phyloP scores from a whole-genome alignment of 2,888 invertebrate species.

The Xestobium rufovillosum region DNA sequence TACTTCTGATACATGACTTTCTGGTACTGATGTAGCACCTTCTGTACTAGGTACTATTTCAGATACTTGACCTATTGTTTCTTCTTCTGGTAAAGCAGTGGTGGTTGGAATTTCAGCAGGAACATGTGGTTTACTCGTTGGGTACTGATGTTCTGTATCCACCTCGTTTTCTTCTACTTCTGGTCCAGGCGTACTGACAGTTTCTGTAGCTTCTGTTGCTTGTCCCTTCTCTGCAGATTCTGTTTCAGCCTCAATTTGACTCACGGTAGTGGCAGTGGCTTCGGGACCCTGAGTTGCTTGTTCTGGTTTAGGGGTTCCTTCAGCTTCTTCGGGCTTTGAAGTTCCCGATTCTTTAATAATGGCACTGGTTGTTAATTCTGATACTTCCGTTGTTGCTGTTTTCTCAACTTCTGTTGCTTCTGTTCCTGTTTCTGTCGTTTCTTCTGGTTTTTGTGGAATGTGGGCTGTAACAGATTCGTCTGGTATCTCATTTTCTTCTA shows the following conservation, averaged over 20 bases:
- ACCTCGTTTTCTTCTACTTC: too few species aligned
- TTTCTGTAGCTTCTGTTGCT: slow-evolving; percentile 1
- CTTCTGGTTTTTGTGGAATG: slow-evolving; percentile 4
- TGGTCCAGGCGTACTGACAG: too few species aligned
- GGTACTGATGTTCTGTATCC: too few species aligned
- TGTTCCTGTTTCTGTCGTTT: slow-evolving; percentile 17
- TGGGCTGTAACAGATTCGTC: too few species aligned
- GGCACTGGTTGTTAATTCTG: slow-evolving; percentile 14
- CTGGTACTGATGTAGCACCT: slow-evolving; percentile 1
- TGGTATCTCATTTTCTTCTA: slow-evolving; percentile 8
- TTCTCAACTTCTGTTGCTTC: slow-evolving; percentile 13
- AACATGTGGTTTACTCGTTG: too few species aligned
- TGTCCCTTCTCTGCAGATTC: not conserved
- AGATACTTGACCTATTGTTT: too few species aligned
- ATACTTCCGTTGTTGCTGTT: slow-evolving; percentile 11
- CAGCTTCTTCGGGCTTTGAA: slow-evolving; percentile 13
- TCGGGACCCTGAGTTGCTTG: slow-evolving; percentile 10
- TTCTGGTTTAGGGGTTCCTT: slow-evolving; percentile 8
- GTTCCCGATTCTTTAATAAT: slow-evolving; percentile 10
- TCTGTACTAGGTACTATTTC: too few species aligned
- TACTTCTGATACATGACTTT: not conserved
- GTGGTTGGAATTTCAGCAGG: too few species aligned
- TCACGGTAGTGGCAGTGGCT: slow-evolving; percentile 11
- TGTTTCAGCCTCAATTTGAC: slow-evolving; percentile 7
- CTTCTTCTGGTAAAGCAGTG: too few species aligned